Evolutionary conservation across 2,888 invertebrate species (phyloP), one percentile per base, ranked within the genome.

Genomic region (Dorcus parallelipipedus): DNA sequence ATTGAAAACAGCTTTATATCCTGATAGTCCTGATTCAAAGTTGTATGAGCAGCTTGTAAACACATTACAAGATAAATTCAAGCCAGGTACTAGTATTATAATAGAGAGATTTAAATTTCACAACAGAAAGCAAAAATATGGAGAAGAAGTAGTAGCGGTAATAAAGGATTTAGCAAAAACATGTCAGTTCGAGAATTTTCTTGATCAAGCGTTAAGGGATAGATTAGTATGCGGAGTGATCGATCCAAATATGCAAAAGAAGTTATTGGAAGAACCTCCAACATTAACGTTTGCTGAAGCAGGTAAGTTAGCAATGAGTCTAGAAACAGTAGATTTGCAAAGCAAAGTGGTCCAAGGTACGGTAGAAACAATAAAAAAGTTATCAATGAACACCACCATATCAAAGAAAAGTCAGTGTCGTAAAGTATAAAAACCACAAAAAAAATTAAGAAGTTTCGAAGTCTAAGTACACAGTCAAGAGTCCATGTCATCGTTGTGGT

Each of bases 131-230:
- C 53, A 60, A 43, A 48, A 49, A 10, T 17, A 33, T 0, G 38
- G 40, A n/a, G 54, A 56, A 23, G 40, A 33, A 38, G 20, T 58
- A 20, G 23, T 43, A n/a, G 49, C 41, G 6, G 55, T 48, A 9
- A 17, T 58, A 14, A 43, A 48, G 20, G n/a, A 42, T 3, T 33
- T 54, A 38, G 51, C 57, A 38, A 47, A 40, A 9, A 38, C 43
- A 8, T 60, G 62, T 39, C 14, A 60, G 1, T 62, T 62, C 52
- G 53, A 33, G 7, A 3, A 5, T 6, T 60, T 62, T 38, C 45
- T 58, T 10, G 41, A 61, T 14, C 48, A 52, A 5, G 56, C 58
- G 9, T 33, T 62, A 14, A 48, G 49, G 8, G 62, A 62, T 42
- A 4, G 49, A 38, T 45, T 61, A 14, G 56, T 61, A 3, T 49